Evolutionary conservation across 2,888 invertebrate species (phyloP), one percentile per base, ranked within the genome.

Genomic region (Diarsia dahlii): DNA sequence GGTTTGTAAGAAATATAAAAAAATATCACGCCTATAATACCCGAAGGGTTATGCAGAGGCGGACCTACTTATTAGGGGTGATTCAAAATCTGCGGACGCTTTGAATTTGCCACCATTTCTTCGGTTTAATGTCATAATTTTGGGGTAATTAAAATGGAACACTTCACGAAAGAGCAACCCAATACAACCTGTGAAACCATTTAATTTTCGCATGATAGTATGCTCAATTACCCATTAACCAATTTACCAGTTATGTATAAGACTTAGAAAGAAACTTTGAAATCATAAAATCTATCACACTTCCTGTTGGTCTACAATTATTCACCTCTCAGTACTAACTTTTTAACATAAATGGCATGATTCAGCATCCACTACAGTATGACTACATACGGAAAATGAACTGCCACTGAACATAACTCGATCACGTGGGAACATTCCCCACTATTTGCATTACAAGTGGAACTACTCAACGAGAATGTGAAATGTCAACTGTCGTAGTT

Each of bases 341-440:
- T 76, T 76, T 54, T 39, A 58, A 75, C 23, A 18, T 46, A 50
- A 45, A 54, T 34, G 63, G 45, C 48, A 45, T 75, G 50, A 75
- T 23, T 75, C 63, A 50, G 9, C 23, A 28, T n/a, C 23, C 23
- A 76, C 34, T 45, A 18, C 34, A 48, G 13, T 48, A 46, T 4
- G 15, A 28, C 18, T 46, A 12, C n/a, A 54, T 15, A 48, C 66
- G 56, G 65, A 39, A 76, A 82, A 78, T 82, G 65, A 66, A 67
- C 62, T 63, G 66, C 54, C 62, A 76, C 45, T 56, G 66, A 48
- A 9, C 62, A 67, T 77, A 67, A 56, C 54, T 66, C 12, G 12
- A 45, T 28, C 78, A 77, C 48, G 62, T 28, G 66, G 74, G 28
- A 82, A 66, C 28, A 45, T 50, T 62, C 54, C 20, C 8, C 13